Conservation (phyloP, 2,113 vertebrate species). For the Deroptyus accipitrinus region DNA sequence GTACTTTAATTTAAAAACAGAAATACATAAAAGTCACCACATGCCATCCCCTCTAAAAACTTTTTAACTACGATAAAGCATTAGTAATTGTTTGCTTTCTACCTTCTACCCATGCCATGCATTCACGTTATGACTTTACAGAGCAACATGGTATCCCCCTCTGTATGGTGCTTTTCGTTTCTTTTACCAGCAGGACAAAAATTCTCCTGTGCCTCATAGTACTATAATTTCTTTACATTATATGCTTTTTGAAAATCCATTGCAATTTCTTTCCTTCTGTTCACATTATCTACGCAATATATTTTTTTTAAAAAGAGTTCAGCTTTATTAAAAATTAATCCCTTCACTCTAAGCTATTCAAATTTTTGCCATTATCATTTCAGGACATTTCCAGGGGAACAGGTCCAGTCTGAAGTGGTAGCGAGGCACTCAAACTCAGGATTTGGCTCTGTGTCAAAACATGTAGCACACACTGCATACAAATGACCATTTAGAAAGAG, state of each 20-base stretch:
- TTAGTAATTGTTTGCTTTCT: background rate
- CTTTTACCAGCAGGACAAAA: background rate
- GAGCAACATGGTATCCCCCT: background rate
- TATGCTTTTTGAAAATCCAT: background rate
- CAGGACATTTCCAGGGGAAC: background rate
- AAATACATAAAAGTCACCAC: background rate
- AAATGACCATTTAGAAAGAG: background rate
- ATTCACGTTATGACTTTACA: background rate
- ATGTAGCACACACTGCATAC: background rate
- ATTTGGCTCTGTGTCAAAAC: background rate
- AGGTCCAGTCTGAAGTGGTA: background rate
- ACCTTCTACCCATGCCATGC: background rate
- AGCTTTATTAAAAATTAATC: background rate
- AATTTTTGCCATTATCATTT: background rate
- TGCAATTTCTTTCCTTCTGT: background rate
- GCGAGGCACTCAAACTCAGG: background rate
- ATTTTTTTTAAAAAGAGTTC: background rate
- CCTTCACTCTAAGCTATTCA: background rate
- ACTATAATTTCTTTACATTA: background rate
- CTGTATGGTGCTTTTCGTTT: background rate
- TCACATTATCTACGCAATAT: background rate
- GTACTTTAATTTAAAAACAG: background rate
- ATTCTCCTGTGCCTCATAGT: background rate
- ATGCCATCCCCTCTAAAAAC: background rate
- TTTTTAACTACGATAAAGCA: background rate